Conservation (phyloP, 1,140 invertebrate genomes). For the Homalodisca vitripennis region DNA sequence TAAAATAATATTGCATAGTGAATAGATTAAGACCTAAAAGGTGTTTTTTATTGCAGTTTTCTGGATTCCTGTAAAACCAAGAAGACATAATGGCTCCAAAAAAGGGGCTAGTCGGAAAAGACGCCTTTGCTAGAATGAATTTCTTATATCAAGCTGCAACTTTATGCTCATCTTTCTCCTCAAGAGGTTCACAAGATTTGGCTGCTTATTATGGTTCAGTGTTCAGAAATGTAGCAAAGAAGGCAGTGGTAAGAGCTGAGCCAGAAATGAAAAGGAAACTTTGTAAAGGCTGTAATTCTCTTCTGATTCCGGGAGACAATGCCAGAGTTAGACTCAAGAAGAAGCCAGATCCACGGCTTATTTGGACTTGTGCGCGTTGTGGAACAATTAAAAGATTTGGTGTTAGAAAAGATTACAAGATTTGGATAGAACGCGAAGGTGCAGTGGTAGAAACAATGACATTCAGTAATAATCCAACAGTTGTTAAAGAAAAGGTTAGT, state of each 20-base stretch:
- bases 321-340: conserved; percentile 38
- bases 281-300: conserved; percentile 41
- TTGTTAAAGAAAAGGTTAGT: not conserved
- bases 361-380: conserved; percentile 39
- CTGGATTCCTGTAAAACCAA: not conserved
- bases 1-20: too few species aligned
- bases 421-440: conserved; percentile 21
- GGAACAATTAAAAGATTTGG: conserved; percentile 33
- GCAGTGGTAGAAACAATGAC: conserved; percentile 6
- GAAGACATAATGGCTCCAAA: conserved; percentile 27
- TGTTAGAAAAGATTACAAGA: conserved; percentile 19
- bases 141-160: conserved; percentile 39
- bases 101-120: conserved; percentile 34
- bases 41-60: too few species aligned
- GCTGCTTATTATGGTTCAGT: conserved; percentile 38
- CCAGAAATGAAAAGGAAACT: conserved; percentile 40
- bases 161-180: conserved; percentile 15
- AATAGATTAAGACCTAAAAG: too few species aligned
- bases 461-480: not conserved
- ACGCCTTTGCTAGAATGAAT: conserved; percentile 38
- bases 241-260: conserved; percentile 36
- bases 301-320: conserved; percentile 41
- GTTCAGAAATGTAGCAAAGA: conserved; percentile 35
- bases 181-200: conserved; percentile 16
- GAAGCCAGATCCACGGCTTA: conserved; percentile 36